These are phyloP conservation scores for Clarias platycephalus DNA, from an alignment of 2,797 vertebrate species.

Conservation along the genomic window DNA sequence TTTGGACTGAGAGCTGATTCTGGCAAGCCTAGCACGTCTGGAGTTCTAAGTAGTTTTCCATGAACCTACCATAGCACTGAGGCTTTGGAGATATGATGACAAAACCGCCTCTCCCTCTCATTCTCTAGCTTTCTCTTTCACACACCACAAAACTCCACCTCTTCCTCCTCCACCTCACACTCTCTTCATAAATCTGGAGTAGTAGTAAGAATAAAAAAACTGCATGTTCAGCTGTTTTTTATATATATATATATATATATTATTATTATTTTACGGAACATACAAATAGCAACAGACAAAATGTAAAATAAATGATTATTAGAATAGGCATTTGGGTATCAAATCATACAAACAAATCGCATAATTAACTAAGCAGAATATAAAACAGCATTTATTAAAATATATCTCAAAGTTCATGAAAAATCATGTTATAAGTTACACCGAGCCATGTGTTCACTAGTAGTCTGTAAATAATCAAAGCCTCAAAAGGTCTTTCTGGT, in stretches of 20 bases:
- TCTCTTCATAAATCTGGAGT: slow-evolving; percentile 46
- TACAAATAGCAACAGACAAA: slow-evolving; percentile 19
- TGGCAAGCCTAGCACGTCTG: slow-evolving; percentile 70
- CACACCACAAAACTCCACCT: slow-evolving; percentile 28
- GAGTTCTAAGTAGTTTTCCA: slow-evolving; percentile 73
- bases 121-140: slow-evolving; percentile 50
- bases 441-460: neutral
- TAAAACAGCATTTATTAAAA: slow-evolving; percentile 4
- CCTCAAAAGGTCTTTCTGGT: slow-evolving; percentile 18
- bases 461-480: slow-evolving; percentile 26
- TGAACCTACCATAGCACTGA: slow-evolving; percentile 69
- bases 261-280: slow-evolving; percentile 17
- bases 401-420: slow-evolving; percentile 10
- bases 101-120: slow-evolving; percentile 68
- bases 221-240: slow-evolving; percentile 37
- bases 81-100: slow-evolving; percentile 73
- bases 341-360: neutral
- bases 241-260: no score
- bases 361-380: slow-evolving; percentile 12
- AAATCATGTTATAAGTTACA: neutral
- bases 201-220: slow-evolving; percentile 39
- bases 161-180: slow-evolving; percentile 39
- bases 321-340: neutral
- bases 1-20: slow-evolving; percentile 65
- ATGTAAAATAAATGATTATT: neutral